Conservation (phyloP, 2,888 invertebrate species). For the Allygus modestus region DNA sequence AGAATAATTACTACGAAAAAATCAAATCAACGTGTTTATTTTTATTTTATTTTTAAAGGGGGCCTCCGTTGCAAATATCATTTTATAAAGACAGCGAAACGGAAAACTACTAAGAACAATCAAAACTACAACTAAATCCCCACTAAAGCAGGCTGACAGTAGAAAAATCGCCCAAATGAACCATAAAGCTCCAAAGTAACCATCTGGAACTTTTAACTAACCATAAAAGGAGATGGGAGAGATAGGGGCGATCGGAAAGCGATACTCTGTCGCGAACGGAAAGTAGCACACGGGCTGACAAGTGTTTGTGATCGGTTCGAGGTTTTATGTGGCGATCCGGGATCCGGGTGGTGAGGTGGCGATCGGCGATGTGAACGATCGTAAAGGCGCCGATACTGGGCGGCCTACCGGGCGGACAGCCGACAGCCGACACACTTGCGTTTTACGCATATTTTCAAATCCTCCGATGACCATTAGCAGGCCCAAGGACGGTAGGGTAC, state of each 20-base stretch:
- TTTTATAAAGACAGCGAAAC: too few species aligned
- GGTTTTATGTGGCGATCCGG: constrained; percentile 11
- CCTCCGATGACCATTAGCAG: constrained; percentile 8
- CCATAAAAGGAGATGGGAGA: constrained; percentile 14
- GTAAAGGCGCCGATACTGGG: constrained; percentile 4
- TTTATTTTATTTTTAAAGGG: background rate
- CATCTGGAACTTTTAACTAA: constrained; percentile 13
- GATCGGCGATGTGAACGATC: background rate
- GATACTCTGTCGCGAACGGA: constrained; percentile 29
- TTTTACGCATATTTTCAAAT: constrained; percentile 3
- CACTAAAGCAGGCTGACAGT: background rate
- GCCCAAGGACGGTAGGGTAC: background rate
- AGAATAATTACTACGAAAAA: too few species aligned
- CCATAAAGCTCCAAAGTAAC: background rate
- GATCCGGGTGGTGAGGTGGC: constrained; percentile 19
- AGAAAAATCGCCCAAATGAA: background rate
- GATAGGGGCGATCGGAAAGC: constrained; percentile 33
- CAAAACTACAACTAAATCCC: background rate
- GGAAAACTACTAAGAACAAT: too few species aligned
- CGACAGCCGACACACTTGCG: background rate
- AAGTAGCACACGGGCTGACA: background rate
- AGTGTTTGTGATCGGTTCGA: constrained; percentile 22
- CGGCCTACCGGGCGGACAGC: constrained; percentile 10
- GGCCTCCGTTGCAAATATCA: too few species aligned
- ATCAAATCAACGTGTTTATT: too few species aligned